Percentiles rank a stretch among this genome's conserved stretches.
Conservation (phyloP, 1,140 invertebrate genomes). For the Sweltsa coloradensis region DNA sequence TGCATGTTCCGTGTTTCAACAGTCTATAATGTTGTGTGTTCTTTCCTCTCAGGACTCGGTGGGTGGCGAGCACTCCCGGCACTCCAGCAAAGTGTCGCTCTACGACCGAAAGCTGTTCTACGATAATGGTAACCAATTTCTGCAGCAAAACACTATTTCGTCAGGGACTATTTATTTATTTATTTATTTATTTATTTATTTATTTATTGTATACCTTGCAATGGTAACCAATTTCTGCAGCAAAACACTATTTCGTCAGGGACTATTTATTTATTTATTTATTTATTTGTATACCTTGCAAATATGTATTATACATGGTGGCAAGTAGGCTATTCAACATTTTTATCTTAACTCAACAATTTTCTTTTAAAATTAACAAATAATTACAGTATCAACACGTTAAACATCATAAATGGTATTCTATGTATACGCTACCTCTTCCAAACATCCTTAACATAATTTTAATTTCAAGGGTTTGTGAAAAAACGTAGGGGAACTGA, state of each 20-base stretch:
- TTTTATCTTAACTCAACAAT: no score
- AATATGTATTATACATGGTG: background rate
- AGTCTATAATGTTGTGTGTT: no score
- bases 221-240: conserved; percentile 11
- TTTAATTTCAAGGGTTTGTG: no score
- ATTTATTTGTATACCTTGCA: background rate
- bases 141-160: background rate
- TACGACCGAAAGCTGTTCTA: conserved; percentile 29
- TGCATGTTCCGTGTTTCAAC: no score
- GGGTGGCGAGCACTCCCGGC: conserved; percentile 29
- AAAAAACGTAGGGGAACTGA: no score
- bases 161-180: no score
- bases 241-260: background rate
- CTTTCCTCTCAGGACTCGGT: conserved; percentile 35
- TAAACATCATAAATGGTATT: no score
- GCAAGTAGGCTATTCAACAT: no score
- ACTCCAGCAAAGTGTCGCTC: conserved; percentile 36
- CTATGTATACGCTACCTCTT: no score
- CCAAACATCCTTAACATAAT: no score
- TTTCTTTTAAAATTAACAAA: no score
- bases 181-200: background rate
- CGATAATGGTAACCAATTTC: conserved; percentile 17
- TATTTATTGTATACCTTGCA: background rate
- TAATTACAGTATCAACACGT: no score
- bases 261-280: background rate